These are phyloP conservation scores for Sarcophaga subvicina DNA, from an alignment of 2,888 invertebrate genomes.

Conservation along the genomic window DNA sequence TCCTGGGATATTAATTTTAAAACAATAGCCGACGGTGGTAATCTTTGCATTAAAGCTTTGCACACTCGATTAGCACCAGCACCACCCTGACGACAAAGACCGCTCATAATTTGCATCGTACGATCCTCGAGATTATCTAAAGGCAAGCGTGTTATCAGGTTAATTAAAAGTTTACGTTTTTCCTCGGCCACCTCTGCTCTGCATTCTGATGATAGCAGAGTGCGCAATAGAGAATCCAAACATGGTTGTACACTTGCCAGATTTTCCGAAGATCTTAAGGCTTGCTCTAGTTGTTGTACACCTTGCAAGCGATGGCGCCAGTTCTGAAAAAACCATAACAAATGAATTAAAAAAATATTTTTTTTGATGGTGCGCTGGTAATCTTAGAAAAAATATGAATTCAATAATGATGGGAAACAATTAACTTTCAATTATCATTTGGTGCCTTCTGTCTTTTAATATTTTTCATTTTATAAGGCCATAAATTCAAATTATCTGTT, in stretches of 20 bases:
- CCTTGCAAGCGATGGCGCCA: constrained; percentile 81
- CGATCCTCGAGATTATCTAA: constrained; percentile 81
- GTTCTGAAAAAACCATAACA: constrained; percentile 74
- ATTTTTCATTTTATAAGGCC: constrained; percentile 42
- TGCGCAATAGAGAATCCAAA: constrained; percentile 85
- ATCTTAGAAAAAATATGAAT: neutral
- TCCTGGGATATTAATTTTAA: constrained; percentile 80
- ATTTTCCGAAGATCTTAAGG: constrained; percentile 83
- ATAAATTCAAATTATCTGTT: constrained; percentile 59
- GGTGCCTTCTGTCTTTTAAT: constrained; percentile 59
- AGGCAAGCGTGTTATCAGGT: constrained; percentile 81
- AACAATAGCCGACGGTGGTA: constrained; percentile 82
- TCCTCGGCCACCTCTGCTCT: constrained; percentile 80
- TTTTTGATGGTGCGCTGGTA: neutral
- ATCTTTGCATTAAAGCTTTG: constrained; percentile 81
- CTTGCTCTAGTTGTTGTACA: constrained; percentile 77
- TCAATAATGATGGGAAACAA: constrained; percentile 33
- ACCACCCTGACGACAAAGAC: constrained; percentile 81
- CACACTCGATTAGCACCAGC: constrained; percentile 81
- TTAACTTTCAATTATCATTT: constrained; percentile 42
- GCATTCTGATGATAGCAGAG: constrained; percentile 86
- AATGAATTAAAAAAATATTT: neutral
- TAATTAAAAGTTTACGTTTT: constrained; percentile 79
- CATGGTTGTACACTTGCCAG: constrained; percentile 84
- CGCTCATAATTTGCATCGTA: constrained; percentile 80